Base-by-base conservation (phyloP, 2,888 invertebrate species). In the Ischnus inquisitorius region DNA sequence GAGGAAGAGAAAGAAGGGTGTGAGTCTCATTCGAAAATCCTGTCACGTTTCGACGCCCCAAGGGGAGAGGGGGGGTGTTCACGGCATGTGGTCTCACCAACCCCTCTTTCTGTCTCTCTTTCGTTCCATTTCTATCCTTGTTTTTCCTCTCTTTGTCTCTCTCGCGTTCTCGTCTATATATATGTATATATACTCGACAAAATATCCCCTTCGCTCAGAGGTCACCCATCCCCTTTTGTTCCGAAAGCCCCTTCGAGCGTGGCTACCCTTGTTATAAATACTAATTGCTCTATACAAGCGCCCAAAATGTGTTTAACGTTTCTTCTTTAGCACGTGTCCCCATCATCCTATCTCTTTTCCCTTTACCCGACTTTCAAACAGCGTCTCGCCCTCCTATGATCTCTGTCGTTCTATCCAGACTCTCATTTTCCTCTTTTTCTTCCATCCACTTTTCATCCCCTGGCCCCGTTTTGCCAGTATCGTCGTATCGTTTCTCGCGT, bases 271-370 rank as follows among this genome's bases (percentile, higher is more conserved):
- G 90, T 92, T 91, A 90, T 90, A 91, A 91, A 92, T 91, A 91
- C 92, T 91, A 92, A 92, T 91, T 91, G 90, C 91, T 90, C 90
- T 87, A 89, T 91, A 91, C 90, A 91, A 91, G 89, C 90, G 89
- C 83, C 89, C 87, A 85, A 89, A 92, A 90, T 89, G 88, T 91
- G 87, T 89, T 91, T 89, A 92, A 91, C 89, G 89, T 90, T 85
- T 88, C 87, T 89, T 87, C 85, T 88, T 88, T 84, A 87, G 84
- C 88, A 87, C 88, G 86, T 87, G 85, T 80, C 83, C 39, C 69
- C 43, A 41, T 60, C 60, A n/a, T 57, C 12, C 10, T 43, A 39
- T 62, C 25, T 19, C 39, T 72, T 34, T 60, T 10, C 41, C 60
- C 51, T 60, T 48, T 60, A 28, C 2, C 34, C 28, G 25, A 54